phyloP scores from a whole-genome alignment of 2,797 vertebrate species.

The Schizopygopsis malacanthus region DNA sequence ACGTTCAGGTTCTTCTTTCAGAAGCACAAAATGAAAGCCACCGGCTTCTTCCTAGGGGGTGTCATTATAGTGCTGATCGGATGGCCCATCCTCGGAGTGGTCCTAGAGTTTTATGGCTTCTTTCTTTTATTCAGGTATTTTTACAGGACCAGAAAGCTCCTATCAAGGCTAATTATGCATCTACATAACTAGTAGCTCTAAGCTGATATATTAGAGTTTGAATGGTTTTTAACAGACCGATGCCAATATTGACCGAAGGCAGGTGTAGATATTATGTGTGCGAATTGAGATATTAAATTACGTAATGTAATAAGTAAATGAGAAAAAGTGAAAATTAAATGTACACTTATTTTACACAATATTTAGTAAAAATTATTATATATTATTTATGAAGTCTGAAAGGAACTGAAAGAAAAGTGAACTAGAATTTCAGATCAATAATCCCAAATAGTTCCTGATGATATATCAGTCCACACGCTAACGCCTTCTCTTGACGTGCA shows the following conservation, averaged over 20 bases:
- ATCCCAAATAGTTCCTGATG: background rate
- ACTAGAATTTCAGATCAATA: background rate
- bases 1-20: conserved; percentile 98
- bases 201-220: background rate
- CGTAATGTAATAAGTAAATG: background rate
- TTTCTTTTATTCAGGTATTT: conserved; percentile 94
- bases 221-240: background rate
- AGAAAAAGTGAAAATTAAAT: background rate
- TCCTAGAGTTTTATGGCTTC: conserved; percentile 95
- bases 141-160: background rate
- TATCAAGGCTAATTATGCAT: background rate
- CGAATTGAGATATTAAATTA: background rate
- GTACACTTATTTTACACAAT: background rate
- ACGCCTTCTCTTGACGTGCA: conserved; percentile 58
- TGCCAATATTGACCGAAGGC: background rate
- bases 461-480: background rate
- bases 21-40: conserved; percentile 97
- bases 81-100: conserved; percentile 94
- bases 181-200: background rate
- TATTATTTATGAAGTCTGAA: background rate
- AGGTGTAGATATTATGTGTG: background rate
- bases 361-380: no score
- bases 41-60: conserved; percentile 93
- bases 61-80: conserved; percentile 92
- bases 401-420: background rate